Evolutionary conservation across 1,140 invertebrate species (phyloP), one percentile per base, ranked within the genome.

Genomic region (Bombus confusus): DNA sequence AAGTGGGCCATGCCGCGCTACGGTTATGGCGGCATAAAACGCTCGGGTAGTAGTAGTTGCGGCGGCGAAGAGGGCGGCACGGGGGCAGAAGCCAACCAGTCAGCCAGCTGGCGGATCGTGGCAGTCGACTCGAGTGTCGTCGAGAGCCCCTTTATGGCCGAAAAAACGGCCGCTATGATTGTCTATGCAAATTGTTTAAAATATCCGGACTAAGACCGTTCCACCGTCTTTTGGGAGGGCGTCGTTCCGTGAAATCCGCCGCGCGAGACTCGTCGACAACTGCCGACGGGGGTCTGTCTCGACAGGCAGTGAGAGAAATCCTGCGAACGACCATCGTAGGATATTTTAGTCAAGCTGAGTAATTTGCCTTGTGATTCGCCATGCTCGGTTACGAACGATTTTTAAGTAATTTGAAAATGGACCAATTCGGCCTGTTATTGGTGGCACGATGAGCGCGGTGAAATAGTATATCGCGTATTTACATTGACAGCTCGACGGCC

Each of bases 101-200:
- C 83, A 79, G 64, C 83, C 83, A 84, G 83, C 80, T 86, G 89
- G 86, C 83, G 89, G 79, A 85, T 85, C 79, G 79, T 88, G 87
- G 31, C 87, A 89, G 87, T 89, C 88, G 87, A 88, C 85, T 86
- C 88, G 76, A 90, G 83, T 88, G 87, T 77, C 87, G 88, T 87
- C 62, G 82, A 86, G 85, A 85, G 90, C 86, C 92, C 94, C 93
- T 95, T 95, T 95, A 95, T 87, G 92, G 90, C 86, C 92, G 91
- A 93, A 95, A 95, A 95, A 95, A 95, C 93, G 93, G 92, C 93
- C 93, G 93, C 93, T 94, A 95, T 93, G 93, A 95, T 95, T 95
- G 93, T 94, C 93, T 94, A 95, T 95, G 95, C 94, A 95, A 95
- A 95, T 95, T 95, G 94, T 95, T 95, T 95, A 93, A 95, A 94